Evolutionary conservation across 2,888 invertebrate species (phyloP).

Genomic region (Subacronicta megacephala): DNA sequence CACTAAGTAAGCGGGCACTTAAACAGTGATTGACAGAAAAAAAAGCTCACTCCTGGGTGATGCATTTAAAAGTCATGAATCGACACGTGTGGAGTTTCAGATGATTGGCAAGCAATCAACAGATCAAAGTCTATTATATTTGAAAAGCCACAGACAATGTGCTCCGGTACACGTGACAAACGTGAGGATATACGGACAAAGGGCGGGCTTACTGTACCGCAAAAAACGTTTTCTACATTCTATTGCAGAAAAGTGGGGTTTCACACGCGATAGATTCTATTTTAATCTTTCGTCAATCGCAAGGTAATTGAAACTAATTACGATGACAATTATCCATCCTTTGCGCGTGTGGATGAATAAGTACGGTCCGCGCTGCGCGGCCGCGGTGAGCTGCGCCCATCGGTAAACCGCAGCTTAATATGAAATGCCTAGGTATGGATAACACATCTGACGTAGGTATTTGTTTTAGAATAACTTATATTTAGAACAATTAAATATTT

Average conservation of each 20-base stretch:
- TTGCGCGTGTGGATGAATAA: slow-evolving; percentile 65
- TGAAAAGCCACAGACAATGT: slow-evolving; percentile 77
- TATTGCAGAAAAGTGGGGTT: slow-evolving; percentile 79
- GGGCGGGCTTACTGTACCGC: slow-evolving; percentile 64
- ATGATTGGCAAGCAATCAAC: slow-evolving; percentile 80
- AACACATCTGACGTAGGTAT: no score
- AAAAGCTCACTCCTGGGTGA: slow-evolving; percentile 4
- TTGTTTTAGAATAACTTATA: no score
- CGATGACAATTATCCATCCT: slow-evolving; percentile 67
- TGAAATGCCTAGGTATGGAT: background rate
- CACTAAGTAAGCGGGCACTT: background rate
- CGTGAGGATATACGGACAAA: slow-evolving; percentile 76
- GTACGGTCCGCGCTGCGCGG: slow-evolving; percentile 39
- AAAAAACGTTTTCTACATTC: slow-evolving; percentile 82
- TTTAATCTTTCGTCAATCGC: slow-evolving; percentile 86
- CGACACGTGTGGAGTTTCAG: slow-evolving; percentile 65
- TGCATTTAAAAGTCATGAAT: slow-evolving; percentile 14
- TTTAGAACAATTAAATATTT: no score
- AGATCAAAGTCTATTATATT: slow-evolving; percentile 72
- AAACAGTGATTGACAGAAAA: slow-evolving; percentile 7
- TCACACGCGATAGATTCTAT: slow-evolving; percentile 86
- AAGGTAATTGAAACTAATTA: slow-evolving; percentile 82
- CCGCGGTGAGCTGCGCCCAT: slow-evolving; percentile 16
- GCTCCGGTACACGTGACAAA: slow-evolving; percentile 76
- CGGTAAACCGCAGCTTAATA: slow-evolving; percentile 22